A percentile compares a stretch with the other conserved stretches of the same genome.
Evolutionary conservation across 2,797 vertebrate genomes (phyloP).

Genomic region (Pantherophis vulpinus): DNA sequence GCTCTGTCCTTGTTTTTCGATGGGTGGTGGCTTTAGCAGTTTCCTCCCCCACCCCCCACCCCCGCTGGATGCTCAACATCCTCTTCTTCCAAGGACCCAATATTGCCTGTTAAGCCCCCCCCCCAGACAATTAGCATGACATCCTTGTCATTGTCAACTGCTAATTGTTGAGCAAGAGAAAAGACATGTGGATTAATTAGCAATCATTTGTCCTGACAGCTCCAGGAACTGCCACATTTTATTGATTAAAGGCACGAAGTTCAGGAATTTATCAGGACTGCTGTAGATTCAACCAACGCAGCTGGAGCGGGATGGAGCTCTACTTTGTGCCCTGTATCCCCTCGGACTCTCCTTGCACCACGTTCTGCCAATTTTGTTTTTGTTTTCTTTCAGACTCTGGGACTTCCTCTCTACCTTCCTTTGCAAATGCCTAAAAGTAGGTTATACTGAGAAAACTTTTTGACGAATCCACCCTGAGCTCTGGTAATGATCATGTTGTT

Average conservation of each 20-base stretch:
- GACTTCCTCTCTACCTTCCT: not conserved
- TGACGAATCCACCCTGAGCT: not conserved
- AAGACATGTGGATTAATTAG: slow-evolving; percentile 62
- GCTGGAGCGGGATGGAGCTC: not conserved
- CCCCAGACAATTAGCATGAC: slow-evolving; percentile 71
- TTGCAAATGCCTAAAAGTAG: not conserved
- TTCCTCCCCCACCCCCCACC: rapidly evolving
- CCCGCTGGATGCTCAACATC: too few species aligned
- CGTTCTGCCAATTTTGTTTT: not conserved
- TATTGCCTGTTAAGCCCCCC: slow-evolving; percentile 46
- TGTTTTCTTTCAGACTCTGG: not conserved
- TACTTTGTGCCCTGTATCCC: not conserved
- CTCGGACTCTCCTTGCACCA: not conserved
- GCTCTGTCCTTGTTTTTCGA: not conserved
- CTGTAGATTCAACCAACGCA: rapidly evolving
- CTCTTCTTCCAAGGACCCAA: slow-evolving; percentile 5
- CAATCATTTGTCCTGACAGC: slow-evolving; percentile 65
- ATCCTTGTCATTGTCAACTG: slow-evolving; percentile 54
- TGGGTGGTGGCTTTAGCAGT: not conserved
- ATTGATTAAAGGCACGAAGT: not conserved
- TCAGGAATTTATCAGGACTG: slow-evolving; percentile 18
- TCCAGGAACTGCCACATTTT: slow-evolving; percentile 41
- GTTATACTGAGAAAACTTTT: not conserved
- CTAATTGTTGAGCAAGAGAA: slow-evolving; percentile 54
- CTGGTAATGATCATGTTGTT: not conserved